Evolutionary conservation across 1,140 invertebrate species (phyloP), one percentile per base, ranked within the genome.

Genomic region (Drosophila truncata): DNA sequence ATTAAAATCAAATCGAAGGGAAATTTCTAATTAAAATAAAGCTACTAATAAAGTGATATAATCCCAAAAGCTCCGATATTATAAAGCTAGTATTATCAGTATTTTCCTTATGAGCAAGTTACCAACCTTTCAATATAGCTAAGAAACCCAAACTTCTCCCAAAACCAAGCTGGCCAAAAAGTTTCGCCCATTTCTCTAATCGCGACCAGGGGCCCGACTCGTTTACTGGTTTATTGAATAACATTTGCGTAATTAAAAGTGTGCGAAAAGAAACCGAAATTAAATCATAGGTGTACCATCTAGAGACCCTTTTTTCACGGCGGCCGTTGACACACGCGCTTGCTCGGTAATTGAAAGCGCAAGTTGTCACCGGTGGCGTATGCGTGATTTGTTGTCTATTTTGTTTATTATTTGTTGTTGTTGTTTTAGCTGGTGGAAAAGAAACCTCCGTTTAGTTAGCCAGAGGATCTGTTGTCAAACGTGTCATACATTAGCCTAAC

Each of bases 401-500:
- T 10, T 54, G 50, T 54, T 35, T 35, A 35, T 16, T 14, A 11
- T 13, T 20, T 7, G 18, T 23, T 8, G 25, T 27, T 54, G 52
- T 33, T 27, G 65, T 27, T 54, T 31, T 33, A 27, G 65, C n/a
- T n/a, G 25, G 3, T 49, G 65, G 29, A 70, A 39, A 42, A 23
- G 35, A 49, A 54, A 54, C 50, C 46, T 33, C 27, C 9, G 16
- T 27, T 54, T 65, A 29, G 33, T 14, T 25, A 23, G 25, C 58
- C 62, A 20, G 46, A 29, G 62, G 20, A 25, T 76, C 42, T 76
- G 61, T 80, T 77, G 57, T 84, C 65, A 66, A 87, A 80, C 83
- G 67, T 87, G 80, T 83, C 83, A 83, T 88, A 88, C 80, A 88
- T 88, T 88, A 80, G 76, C 79, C 79, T 80, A 83, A 87, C 83